These are phyloP conservation scores for Muscidifurax raptorellus DNA, from an alignment of 1,140 invertebrate genomes.

Conservation along the genomic window DNA sequence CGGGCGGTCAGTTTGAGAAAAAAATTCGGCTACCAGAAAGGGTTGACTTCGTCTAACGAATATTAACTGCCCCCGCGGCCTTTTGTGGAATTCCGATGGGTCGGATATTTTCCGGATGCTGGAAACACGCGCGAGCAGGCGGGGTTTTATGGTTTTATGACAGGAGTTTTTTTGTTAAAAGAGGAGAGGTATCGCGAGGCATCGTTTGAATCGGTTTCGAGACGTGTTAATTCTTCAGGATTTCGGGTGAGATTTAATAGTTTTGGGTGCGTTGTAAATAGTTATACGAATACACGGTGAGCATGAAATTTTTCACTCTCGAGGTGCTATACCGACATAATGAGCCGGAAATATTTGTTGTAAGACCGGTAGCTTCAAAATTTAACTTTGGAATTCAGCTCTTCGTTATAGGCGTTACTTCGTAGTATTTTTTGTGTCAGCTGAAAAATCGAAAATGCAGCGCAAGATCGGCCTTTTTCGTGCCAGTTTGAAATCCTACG, in stretches of 20 bases:
- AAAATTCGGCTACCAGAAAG: constrained; percentile 52
- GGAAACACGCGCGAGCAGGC: neutral
- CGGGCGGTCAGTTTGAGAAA: constrained; percentile 41
- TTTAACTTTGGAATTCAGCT: no score
- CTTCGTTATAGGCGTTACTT: no score
- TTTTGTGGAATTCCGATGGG: constrained; percentile 43
- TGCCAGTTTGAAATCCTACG: no score
- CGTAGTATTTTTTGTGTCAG: no score
- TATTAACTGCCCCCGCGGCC: constrained; percentile 52
- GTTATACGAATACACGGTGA: neutral
- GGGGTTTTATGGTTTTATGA: constrained; percentile 15
- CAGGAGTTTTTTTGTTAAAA: neutral
- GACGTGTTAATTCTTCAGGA: neutral
- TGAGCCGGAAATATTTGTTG: no score
- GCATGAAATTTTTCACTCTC: no score
- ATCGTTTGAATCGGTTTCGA: neutral
- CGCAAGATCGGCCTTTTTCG: no score
- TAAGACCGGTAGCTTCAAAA: no score
- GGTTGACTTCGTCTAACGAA: constrained; percentile 55
- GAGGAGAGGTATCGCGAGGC: neutral
- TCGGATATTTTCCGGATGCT: neutral
- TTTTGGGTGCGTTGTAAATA: neutral
- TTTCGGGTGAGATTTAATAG: neutral
- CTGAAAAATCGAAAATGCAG: no score
- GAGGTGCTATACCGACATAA: no score